Evolutionary conservation across 2,888 invertebrate genomes (phyloP), one percentile per base, ranked within the genome.

Genomic region (Thumatha senex): DNA sequence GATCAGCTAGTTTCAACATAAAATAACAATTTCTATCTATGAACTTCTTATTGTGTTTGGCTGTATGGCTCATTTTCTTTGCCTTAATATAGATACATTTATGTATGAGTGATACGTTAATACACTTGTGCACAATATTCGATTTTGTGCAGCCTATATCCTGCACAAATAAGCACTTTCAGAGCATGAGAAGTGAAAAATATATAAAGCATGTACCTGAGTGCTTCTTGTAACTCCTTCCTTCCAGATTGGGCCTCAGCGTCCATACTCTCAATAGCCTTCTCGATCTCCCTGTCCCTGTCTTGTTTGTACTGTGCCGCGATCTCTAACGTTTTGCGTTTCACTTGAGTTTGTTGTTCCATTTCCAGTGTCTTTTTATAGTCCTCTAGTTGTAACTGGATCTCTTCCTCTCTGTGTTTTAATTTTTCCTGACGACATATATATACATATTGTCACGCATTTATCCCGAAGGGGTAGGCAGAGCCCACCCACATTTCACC

Each of bases 281-380:
- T 84, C 76, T 97, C 96, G 47, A 96, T 96, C 85, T 96, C 96
- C 41, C 92, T 93, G 81, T 97, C 97, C 50, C 96, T 84, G 74
- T 97, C 96, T 44, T 92, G 91, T 75, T 94, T 93, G 74, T 94
- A 94, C 61, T 95, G 94, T 29, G 95, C 94, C 1, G 94, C 81
- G 67, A 97, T 94, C 63, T 93, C 92, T 49, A 92, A 89, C 81
- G 96, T 95, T 70, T 93, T 95, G 74, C 94, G 94, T 49, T 93
- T 92, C 46, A 96, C 82, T 9, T 92, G 77, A 29, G 92, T 61
- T 13, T 92, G 92, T 66, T 95, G 94, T 58, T 95, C 94, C 51
- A 93, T 93, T 65, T 93, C 93, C 64, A 92, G 93, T 46, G 93
- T 93, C 46, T 88, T 92, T 64, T 94, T 92, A 92, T 93, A 94